These are phyloP conservation scores for Orgyia antiqua DNA, from an alignment of 2,888 invertebrate species.

Conservation along the genomic window DNA sequence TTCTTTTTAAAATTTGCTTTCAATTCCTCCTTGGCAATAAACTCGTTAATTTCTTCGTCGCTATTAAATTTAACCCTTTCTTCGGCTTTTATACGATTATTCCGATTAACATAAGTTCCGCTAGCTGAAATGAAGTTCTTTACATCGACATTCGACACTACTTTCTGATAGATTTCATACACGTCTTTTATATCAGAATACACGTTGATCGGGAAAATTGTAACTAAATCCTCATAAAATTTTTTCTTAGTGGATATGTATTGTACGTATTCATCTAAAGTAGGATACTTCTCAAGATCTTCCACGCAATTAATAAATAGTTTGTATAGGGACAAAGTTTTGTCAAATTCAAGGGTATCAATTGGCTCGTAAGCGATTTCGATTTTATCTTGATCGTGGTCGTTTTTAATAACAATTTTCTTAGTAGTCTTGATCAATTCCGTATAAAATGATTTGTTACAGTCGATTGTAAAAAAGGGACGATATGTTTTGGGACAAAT, in stretches of 20 bases:
- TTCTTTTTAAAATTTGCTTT: no score
- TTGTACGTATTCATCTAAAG: neutral
- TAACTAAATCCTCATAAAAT: neutral
- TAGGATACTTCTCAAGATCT: neutral
- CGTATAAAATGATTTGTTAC: slow-evolving; percentile 4
- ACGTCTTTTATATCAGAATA: neutral
- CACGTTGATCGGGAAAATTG: neutral
- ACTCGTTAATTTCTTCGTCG: neutral
- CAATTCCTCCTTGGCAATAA: neutral
- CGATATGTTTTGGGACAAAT: slow-evolving; percentile 1
- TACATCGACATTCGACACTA: neutral
- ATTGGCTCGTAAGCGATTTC: neutral
- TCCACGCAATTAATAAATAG: slow-evolving; percentile 1
- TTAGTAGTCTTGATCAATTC: neutral
- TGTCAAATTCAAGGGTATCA: neutral
- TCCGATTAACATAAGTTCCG: neutral
- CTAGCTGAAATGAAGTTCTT: neutral
- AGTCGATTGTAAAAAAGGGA: neutral
- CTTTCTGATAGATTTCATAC: neutral
- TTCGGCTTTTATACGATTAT: neutral
- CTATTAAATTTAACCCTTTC: neutral
- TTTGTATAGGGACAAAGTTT: neutral
- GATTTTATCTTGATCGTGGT: neutral
- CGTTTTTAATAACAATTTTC: neutral
- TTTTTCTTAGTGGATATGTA: slow-evolving; percentile 1